phyloP scores from a whole-genome alignment of 2,888 invertebrate species.

The Rhabditoides inermis region DNA sequence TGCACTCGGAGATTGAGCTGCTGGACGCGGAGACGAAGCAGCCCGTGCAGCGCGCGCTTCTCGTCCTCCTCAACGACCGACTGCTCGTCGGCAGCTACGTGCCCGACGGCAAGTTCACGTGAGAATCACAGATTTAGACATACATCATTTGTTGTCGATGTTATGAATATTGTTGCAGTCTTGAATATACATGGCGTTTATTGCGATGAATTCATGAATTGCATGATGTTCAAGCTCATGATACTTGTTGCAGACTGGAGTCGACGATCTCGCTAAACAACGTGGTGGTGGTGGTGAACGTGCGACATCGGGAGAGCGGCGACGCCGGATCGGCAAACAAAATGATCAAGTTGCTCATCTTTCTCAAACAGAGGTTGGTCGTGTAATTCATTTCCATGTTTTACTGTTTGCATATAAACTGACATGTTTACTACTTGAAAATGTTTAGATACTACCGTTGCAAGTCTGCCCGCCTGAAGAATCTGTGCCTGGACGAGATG shows the following conservation, averaged over 20 bases:
- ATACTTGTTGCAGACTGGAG: constrained; percentile 25
- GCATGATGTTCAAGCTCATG: not conserved
- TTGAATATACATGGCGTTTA: too few species aligned
- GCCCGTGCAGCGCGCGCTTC: constrained; percentile 22
- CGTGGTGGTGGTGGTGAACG: constrained; percentile 47
- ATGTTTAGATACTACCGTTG: constrained; percentile 30
- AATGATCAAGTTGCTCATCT: constrained; percentile 44
- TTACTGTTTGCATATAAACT: too few species aligned
- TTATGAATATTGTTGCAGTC: too few species aligned
- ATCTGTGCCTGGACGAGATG: constrained; percentile 46
- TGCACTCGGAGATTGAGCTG: constrained; percentile 42
- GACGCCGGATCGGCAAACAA: constrained; percentile 32
- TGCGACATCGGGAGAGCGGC: constrained; percentile 31
- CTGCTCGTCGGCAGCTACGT: constrained; percentile 38
- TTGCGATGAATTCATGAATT: too few species aligned
- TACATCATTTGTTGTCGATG: too few species aligned
- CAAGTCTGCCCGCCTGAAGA: constrained; percentile 39
- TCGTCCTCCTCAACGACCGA: constrained; percentile 41
- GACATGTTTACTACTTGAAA: not conserved
- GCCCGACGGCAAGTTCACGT: constrained; percentile 24
- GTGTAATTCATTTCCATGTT: too few species aligned
- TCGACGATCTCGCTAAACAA: constrained; percentile 41
- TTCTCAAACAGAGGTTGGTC: constrained; percentile 45
- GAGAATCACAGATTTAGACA: too few species aligned
- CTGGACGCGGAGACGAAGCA: constrained; percentile 44